Evolutionary conservation across 2,888 invertebrate species (phyloP), one percentile per base, ranked within the genome.

Genomic region (Danaus chrysippus): DNA sequence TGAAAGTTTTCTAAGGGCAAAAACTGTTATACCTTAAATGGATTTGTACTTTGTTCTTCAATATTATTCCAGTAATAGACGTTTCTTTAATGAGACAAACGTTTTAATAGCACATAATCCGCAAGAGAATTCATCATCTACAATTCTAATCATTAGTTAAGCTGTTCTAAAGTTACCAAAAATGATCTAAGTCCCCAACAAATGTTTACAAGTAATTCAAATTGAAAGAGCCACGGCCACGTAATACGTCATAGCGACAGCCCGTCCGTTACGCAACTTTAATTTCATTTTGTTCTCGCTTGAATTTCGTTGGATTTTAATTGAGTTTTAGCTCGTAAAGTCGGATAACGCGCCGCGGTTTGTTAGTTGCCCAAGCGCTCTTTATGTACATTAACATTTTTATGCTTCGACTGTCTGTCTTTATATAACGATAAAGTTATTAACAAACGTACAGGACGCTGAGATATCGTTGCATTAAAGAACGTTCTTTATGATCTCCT

Each of bases 261-360:
- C 68, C 70, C 73, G 74, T 72, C 74, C 73, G 74, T 81, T 76
- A 81, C 81, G 81, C 81, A 83, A 86, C 84, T 89, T 91, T 84
- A 87, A 86, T 84, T 86, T 78, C 79, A 81, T 81, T 81, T 78
- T 71, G 76, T 72, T 72, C 76, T 71, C 76, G 76, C 77, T 76
- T 74, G 78, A 76, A 83, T 87, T 87, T 83, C 80, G 81, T 77
- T 73, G 77, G 78, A 81, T 82, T 87, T 87, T 86, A 90, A 88
- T 88, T 82, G 84, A 84, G 82, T 83, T 81, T 70, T 62, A 71
- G 76, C 74, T 77, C 77, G 77, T 85, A 82, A 84, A 86, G 74
- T 81, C 68, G 71, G 70, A 64, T 73, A 75, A 75, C 68, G 69
- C 71, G 72, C 70, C 73, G 77, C 78, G 84, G 86, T 84, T 82